Percentiles rank a stretch among this genome's conserved stretches.
These are phyloP conservation scores for Eueides isabella DNA, from an alignment of 1,140 invertebrate species.

Conservation along the genomic window DNA sequence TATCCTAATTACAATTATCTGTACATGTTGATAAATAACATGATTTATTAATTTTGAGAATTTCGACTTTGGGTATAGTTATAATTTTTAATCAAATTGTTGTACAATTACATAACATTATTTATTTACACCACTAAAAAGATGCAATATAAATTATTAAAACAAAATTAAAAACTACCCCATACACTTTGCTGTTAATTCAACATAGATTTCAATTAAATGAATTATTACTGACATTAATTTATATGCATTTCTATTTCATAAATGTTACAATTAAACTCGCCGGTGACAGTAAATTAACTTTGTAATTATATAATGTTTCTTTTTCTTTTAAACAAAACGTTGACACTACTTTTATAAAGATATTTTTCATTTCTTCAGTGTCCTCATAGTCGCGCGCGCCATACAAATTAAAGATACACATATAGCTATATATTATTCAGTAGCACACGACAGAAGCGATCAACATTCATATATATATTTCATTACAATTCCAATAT, in stretches of 20 bases:
- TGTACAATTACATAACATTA: conserved; percentile 38
- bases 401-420: not conserved
- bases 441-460: not conserved
- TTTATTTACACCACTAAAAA: not conserved
- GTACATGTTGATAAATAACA: conserved; percentile 76
- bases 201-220: not conserved
- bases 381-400: conserved; percentile 4
- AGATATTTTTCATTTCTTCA: not conserved
- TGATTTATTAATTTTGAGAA: conserved; percentile 63
- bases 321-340: not conserved
- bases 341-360: not conserved
- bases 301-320: not conserved
- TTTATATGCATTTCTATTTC: not conserved
- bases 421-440: conserved; percentile 11
- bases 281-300: not conserved
- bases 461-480: not conserved
- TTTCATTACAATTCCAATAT: not conserved
- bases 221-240: not conserved
- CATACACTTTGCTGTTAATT: not conserved
- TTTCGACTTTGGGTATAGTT: conserved; percentile 62
- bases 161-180: not conserved
- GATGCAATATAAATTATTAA: conserved; percentile 5
- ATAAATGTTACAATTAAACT: not conserved
- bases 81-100: conserved; percentile 33
- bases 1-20: conserved; percentile 76